Conservation (phyloP, 1,140 invertebrate genomes). For the Pissodes strobi region DNA sequence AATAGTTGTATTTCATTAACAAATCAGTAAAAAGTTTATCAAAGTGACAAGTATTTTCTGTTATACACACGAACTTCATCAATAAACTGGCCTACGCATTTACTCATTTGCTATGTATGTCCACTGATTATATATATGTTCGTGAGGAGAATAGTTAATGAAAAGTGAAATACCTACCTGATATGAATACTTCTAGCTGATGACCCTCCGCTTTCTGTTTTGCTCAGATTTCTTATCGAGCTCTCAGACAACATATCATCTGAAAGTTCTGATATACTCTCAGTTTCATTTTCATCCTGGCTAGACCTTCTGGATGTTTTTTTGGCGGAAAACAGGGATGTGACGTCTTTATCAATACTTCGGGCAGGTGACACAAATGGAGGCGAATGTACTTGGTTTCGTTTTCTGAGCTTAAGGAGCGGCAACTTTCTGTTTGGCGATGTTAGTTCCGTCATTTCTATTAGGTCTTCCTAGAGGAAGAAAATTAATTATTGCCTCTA, state of each 20-base stretch:
- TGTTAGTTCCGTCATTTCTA: slow-evolving; percentile 16
- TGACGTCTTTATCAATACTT: slow-evolving; percentile 5
- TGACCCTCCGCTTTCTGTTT: neutral
- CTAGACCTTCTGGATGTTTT: neutral
- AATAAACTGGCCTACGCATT: no score
- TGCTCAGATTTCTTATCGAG: neutral
- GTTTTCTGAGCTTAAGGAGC: neutral
- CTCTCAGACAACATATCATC: slow-evolving; percentile 16
- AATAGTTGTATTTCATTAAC: no score
- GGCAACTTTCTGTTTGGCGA: slow-evolving; percentile 5
- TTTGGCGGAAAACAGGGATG: slow-evolving; percentile 24
- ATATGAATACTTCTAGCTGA: neutral
- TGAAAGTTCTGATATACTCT: slow-evolving; percentile 24
- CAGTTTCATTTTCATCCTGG: neutral
- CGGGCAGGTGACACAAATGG: slow-evolving; percentile 3
- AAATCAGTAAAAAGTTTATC: no score
- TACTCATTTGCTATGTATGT: no score
- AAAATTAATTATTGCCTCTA: neutral
- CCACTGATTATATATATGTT: neutral
- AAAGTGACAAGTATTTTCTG: neutral
- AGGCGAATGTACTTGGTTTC: slow-evolving; percentile 13
- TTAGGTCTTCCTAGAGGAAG: slow-evolving; percentile 25
- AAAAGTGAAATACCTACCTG: neutral
- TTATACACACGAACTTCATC: neutral
- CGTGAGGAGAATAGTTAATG: no score